Evolutionary conservation across 2,797 vertebrate species (phyloP).

Genomic region (Podarcis lilfordi): DNA sequence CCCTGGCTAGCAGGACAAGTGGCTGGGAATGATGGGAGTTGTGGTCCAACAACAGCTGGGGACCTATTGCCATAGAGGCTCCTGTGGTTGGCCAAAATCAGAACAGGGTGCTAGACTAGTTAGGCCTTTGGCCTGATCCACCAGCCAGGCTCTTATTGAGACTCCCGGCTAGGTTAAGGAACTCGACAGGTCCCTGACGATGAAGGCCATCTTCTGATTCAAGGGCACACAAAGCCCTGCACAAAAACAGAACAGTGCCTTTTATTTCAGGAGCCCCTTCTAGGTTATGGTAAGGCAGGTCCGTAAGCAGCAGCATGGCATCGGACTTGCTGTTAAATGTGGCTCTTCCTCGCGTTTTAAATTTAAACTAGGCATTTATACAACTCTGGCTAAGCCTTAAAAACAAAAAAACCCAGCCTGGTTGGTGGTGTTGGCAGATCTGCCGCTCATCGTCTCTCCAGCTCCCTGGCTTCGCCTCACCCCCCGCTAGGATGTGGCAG

Average conservation of each 20-base stretch:
- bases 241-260: not conserved
- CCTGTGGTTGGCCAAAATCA: no score
- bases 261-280: not conserved
- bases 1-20: no score
- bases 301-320: no score
- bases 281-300: not conserved
- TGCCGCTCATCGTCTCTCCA: not conserved
- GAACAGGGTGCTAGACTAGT: no score
- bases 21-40: no score
- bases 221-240: no score
- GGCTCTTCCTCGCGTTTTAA: no score
- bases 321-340: not conserved
- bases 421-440: not conserved
- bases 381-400: not conserved
- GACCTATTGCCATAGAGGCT: no score
- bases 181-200: not conserved
- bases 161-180: not conserved
- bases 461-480: fast-evolving
- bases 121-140: no score
- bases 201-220: not conserved
- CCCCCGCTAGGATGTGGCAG: not conserved
- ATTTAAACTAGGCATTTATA: not conserved
- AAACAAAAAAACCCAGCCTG: not conserved
- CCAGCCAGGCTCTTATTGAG: not conserved
- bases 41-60: no score